These are phyloP conservation scores for Pegoplata infirma DNA, from an alignment of 2,888 invertebrate species.

Conservation along the genomic window DNA sequence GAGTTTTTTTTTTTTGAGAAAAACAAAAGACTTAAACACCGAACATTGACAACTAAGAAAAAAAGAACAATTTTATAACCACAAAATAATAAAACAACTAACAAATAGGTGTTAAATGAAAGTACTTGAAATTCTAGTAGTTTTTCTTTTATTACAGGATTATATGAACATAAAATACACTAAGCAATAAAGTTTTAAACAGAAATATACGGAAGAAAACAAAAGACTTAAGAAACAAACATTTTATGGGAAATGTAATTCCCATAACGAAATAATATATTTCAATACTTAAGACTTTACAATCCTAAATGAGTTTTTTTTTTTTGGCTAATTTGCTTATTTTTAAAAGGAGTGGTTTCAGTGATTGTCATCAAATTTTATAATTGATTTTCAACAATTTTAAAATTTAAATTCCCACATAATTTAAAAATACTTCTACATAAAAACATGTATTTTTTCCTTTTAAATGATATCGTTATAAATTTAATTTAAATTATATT, in stretches of 20 bases:
- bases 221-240: constrained; percentile 8
- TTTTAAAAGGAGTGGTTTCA: constrained; percentile 42
- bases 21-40: constrained; percentile 23
- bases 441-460: no score
- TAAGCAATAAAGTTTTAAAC: neutral
- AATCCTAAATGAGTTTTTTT: no score
- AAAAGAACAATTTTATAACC: neutral
- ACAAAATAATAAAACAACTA: neutral
- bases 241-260: neutral
- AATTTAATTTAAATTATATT: constrained; percentile 47
- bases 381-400: constrained; percentile 43
- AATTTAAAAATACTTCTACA: no score
- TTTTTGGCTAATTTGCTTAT: no score
- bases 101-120: constrained; percentile 24
- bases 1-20: neutral
- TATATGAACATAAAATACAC: neutral
- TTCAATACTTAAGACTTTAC: neutral
- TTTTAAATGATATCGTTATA: neutral
- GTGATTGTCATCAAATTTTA: constrained; percentile 56
- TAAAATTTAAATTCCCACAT: constrained; percentile 24
- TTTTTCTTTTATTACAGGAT: constrained; percentile 4
- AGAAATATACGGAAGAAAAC: neutral
- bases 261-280: neutral
- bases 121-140: neutral
- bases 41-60: neutral